phyloP scores from a whole-genome alignment of 2,888 invertebrate species.

The Drosophila infuscata region DNA sequence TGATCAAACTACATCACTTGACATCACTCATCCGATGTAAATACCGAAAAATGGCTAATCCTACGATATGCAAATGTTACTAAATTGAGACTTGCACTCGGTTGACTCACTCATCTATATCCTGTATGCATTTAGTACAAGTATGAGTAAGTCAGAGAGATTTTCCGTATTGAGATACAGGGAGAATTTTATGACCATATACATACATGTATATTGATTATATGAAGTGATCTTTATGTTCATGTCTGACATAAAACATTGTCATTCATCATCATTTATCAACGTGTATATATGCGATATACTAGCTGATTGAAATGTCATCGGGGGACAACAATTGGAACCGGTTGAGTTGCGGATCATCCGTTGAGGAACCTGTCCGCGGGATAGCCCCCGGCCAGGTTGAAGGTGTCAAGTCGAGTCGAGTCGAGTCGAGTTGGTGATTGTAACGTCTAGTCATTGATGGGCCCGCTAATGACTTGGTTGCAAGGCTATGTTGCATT shows the following conservation, averaged over 20 bases:
- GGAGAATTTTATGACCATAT: background rate
- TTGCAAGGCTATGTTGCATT: slow-evolving; percentile 37
- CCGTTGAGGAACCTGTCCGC: slow-evolving; percentile 6
- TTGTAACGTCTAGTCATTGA: slow-evolving; percentile 43
- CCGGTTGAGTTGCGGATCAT: slow-evolving; percentile 29
- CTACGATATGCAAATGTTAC: background rate
- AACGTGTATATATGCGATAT: slow-evolving; percentile 10
- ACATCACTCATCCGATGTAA: background rate
- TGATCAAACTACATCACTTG: slow-evolving; percentile 4
- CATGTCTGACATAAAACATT: slow-evolving; percentile 4
- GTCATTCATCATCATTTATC: slow-evolving; percentile 29
- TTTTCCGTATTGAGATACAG: background rate
- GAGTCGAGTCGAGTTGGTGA: slow-evolving; percentile 12
- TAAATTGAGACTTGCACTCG: background rate
- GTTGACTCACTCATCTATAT: background rate
- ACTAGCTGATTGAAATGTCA: slow-evolving; percentile 51
- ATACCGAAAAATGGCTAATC: background rate
- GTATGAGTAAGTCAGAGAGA: background rate
- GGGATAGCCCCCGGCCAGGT: background rate
- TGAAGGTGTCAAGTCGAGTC: background rate
- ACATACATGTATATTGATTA: background rate
- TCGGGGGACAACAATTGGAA: slow-evolving; percentile 19
- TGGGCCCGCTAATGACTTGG: slow-evolving; percentile 48
- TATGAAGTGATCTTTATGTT: slow-evolving; percentile 8
- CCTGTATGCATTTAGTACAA: background rate